phyloP scores from a whole-genome alignment of 92 coral and sea anemone genomes.

The Pocillopora grandis region DNA sequence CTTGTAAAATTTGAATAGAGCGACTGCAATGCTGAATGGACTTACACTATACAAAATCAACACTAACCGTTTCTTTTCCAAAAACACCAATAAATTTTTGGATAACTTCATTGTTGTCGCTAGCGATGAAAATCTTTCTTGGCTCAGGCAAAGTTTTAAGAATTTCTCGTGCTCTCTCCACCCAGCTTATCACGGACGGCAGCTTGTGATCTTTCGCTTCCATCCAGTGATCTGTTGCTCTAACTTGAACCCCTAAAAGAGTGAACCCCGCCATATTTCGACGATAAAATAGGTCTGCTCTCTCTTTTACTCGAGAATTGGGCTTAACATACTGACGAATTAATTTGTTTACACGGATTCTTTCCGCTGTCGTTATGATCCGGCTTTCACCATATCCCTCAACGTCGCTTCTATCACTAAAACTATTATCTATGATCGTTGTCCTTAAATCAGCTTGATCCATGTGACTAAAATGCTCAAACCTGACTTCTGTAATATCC shows the following conservation, averaged over 20 bases:
- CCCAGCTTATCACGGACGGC: constrained; percentile 58
- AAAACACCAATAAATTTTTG: constrained; percentile 53
- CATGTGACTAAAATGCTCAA: background rate
- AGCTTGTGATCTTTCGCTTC: constrained; percentile 54
- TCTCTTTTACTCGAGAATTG: constrained; percentile 28
- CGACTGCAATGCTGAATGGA: background rate
- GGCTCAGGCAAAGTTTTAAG: constrained; percentile 59
- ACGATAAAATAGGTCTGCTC: constrained; percentile 46
- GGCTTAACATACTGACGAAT: constrained; percentile 58
- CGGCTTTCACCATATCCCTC: constrained; percentile 33
- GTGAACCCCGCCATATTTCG: constrained; percentile 43
- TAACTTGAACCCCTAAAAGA: constrained; percentile 82
- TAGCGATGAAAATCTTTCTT: constrained; percentile 75
- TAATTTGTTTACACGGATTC: constrained; percentile 51
- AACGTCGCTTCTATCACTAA: constrained; percentile 12
- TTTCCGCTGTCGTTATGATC: constrained; percentile 50
- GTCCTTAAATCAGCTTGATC: background rate
- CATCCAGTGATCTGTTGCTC: constrained; percentile 76
- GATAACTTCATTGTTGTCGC: constrained; percentile 74
- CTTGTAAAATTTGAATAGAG: background rate
- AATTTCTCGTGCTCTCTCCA: constrained; percentile 46
- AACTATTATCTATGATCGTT: constrained; percentile 14
- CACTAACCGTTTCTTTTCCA: constrained; percentile 46
- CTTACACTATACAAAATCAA: background rate
- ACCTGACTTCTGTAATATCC: background rate